Percentiles rank a stretch among this genome's conserved stretches.
phyloP scores from a whole-genome alignment of 2,113 vertebrate genomes.

The Cinclus mexicanus region DNA sequence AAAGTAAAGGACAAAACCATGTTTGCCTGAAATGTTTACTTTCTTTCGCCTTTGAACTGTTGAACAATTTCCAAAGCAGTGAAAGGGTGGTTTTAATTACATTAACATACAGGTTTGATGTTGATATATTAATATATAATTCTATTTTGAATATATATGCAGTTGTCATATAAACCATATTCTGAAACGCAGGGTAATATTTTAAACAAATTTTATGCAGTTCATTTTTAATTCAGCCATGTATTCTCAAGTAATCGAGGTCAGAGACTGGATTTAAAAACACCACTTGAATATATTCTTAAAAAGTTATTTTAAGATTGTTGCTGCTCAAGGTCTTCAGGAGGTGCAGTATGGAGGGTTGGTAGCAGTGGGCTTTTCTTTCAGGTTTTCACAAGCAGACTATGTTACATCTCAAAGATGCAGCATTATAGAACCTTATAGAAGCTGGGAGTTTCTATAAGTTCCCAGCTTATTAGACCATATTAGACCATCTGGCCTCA shows the following conservation, averaged over 20 bases:
- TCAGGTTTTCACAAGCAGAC: neutral
- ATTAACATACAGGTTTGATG: neutral
- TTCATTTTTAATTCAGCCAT: slow-evolving; percentile 9
- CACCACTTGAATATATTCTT: neutral
- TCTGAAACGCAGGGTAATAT: neutral
- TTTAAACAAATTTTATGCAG: neutral
- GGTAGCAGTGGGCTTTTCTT: neutral
- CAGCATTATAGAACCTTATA: neutral
- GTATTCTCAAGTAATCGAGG: neutral
- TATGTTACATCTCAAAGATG: neutral
- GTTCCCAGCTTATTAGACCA: neutral
- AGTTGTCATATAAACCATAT: neutral
- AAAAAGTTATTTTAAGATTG: neutral
- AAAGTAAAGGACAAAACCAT: neutral
- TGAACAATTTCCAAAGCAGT: neutral
- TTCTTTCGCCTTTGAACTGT: neutral
- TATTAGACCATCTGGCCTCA: neutral
- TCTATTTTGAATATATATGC: neutral
- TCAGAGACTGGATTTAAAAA: slow-evolving; percentile 12
- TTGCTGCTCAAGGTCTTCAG: neutral
- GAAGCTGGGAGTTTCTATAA: neutral
- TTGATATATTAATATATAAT: neutral
- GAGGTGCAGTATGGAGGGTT: neutral
- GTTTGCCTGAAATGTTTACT: slow-evolving; percentile 14
- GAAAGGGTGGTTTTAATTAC: neutral